Evolutionary conservation across 2,888 invertebrate species (phyloP).

Genomic region (Ornithoptera priamus): DNA sequence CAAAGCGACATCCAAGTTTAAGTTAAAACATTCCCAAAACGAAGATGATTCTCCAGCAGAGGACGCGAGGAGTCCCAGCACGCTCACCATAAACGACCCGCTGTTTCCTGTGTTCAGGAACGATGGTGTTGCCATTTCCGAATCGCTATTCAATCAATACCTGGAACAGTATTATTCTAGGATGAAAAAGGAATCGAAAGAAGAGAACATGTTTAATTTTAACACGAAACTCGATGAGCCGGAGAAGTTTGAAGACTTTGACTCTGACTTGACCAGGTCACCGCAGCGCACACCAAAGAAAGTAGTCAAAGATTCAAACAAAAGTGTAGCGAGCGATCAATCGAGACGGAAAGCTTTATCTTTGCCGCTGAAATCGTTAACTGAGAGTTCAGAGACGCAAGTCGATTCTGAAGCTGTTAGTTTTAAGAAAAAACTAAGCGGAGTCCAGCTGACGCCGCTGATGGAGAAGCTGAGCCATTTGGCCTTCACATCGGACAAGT

Average conservation of each 20-base stretch:
- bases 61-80: constrained; percentile 70
- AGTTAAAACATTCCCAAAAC: constrained; percentile 56
- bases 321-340: constrained; percentile 58
- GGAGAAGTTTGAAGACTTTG: constrained; percentile 74
- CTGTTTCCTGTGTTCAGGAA: constrained; percentile 87
- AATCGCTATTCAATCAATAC: constrained; percentile 85
- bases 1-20: constrained; percentile 79
- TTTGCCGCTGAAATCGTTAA: constrained; percentile 85
- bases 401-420: constrained; percentile 60
- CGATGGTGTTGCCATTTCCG: constrained; percentile 87
- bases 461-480: constrained; percentile 90
- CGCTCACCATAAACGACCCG: constrained; percentile 89
- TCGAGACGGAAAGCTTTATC: constrained; percentile 81
- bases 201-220: constrained; percentile 68
- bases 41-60: constrained; percentile 58
- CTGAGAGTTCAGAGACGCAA: constrained; percentile 65
- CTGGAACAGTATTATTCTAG: constrained; percentile 83
- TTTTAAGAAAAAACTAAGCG: constrained; percentile 79
- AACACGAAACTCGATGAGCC: constrained; percentile 62
- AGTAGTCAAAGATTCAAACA: constrained; percentile 56
- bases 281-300: constrained; percentile 72
- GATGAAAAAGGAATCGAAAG: constrained; percentile 70
- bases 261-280: constrained; percentile 66
- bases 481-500: constrained; percentile 82
- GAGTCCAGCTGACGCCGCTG: constrained; percentile 87